Evolutionary conservation across 2,888 invertebrate genomes (phyloP).

Genomic region (Cyaniris semiargus): DNA sequence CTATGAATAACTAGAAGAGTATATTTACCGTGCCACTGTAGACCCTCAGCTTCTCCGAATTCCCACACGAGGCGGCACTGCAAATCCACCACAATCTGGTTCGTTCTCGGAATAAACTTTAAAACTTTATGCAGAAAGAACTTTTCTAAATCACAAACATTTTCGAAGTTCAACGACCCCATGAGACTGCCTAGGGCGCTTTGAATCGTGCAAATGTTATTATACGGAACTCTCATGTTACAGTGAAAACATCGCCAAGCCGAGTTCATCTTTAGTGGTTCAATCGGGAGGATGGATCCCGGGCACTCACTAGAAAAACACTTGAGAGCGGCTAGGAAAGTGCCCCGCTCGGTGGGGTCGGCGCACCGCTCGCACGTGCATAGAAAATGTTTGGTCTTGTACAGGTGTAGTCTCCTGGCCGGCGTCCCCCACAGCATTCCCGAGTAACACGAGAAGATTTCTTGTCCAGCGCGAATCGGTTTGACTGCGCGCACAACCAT

Average conservation of each 20-base stretch:
- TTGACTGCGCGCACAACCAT: slow-evolving; percentile 82
- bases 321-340: slow-evolving; percentile 78
- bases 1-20: neutral
- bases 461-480: slow-evolving; percentile 80
- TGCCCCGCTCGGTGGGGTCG: slow-evolving; percentile 84
- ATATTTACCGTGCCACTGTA: slow-evolving; percentile 78
- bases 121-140: slow-evolving; percentile 78
- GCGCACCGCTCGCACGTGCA: slow-evolving; percentile 84
- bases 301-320: slow-evolving; percentile 77
- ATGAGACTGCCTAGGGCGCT: slow-evolving; percentile 79
- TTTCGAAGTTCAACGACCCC: slow-evolving; percentile 70
- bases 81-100: slow-evolving; percentile 82
- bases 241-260: slow-evolving; percentile 83
- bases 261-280: slow-evolving; percentile 74
- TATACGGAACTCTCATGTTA: slow-evolving; percentile 64
- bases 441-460: slow-evolving; percentile 84
- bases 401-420: slow-evolving; percentile 81
- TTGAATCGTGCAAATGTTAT: slow-evolving; percentile 75
- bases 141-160: slow-evolving; percentile 75
- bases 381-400: slow-evolving; percentile 84
- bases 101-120: slow-evolving; percentile 79
- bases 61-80: slow-evolving; percentile 83
- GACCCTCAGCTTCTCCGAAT: slow-evolving; percentile 79
- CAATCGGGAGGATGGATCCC: slow-evolving; percentile 80
- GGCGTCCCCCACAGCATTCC: slow-evolving; percentile 85